Evolutionary conservation across 1,140 invertebrate species (phyloP).

Genomic region (Bombus haemorrhoidalis): DNA sequence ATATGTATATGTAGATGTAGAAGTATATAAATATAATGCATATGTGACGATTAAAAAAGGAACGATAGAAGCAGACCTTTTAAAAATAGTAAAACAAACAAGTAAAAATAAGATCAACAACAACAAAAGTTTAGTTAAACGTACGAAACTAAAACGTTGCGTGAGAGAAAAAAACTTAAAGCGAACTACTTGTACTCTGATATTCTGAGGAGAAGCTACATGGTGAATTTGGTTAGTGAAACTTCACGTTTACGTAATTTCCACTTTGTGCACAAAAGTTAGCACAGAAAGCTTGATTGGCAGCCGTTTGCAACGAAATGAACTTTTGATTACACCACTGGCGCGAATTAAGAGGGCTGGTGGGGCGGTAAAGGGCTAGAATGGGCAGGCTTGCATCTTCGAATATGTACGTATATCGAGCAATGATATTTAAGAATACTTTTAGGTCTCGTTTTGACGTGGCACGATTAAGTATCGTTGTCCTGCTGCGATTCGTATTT

Average conservation of each 20-base stretch:
- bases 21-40: neutral
- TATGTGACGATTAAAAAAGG: slow-evolving; percentile 34
- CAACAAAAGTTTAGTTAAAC: slow-evolving; percentile 56
- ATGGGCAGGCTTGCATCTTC: slow-evolving; percentile 44
- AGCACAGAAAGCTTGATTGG: slow-evolving; percentile 70
- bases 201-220: slow-evolving; percentile 53
- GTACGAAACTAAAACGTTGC: slow-evolving; percentile 52
- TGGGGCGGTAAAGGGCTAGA: neutral
- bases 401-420: slow-evolving; percentile 31
- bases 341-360: slow-evolving; percentile 27
- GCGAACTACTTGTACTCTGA: slow-evolving; percentile 58
- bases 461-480: slow-evolving; percentile 6
- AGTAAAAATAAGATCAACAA: slow-evolving; percentile 20
- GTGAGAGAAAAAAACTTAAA: slow-evolving; percentile 60
- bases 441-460: slow-evolving; percentile 20
- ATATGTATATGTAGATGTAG: neutral
- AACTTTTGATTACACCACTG: slow-evolving; percentile 59
- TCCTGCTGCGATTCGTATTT: too few relatives aligned
- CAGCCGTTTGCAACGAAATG: slow-evolving; percentile 69
- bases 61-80: slow-evolving; percentile 23
- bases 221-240: slow-evolving; percentile 63
- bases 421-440: slow-evolving; percentile 15
- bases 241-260: slow-evolving; percentile 68
- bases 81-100: slow-evolving; percentile 34
- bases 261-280: slow-evolving; percentile 70